phyloP scores from a whole-genome alignment of 2,113 vertebrate genomes.

The Polypterus senegalus region DNA sequence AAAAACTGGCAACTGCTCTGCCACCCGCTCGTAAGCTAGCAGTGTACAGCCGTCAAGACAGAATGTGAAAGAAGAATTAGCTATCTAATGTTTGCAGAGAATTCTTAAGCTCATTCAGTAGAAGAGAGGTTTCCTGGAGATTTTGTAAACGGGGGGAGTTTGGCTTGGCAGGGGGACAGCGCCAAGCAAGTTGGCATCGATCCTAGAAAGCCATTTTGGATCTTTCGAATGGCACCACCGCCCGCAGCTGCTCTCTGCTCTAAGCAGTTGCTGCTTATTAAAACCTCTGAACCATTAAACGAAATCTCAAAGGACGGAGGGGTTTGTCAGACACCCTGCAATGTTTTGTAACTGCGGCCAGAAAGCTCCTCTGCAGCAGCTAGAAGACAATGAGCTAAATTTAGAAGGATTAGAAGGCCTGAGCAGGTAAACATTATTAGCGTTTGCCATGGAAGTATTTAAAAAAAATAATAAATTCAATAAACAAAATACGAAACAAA shows the following conservation, averaged over 20 bases:
- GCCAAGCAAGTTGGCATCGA: slow-evolving; percentile 24
- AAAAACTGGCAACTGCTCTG: too few species aligned
- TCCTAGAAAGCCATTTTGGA: slow-evolving; percentile 37
- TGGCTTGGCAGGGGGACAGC: slow-evolving; percentile 14
- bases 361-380: slow-evolving; percentile 6
- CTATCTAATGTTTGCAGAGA: slow-evolving; percentile 30
- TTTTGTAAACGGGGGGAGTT: slow-evolving; percentile 27
- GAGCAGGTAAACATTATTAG: too few species aligned
- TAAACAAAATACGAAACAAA: too few species aligned
- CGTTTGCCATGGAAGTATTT: too few species aligned
- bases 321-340: slow-evolving; percentile 31
- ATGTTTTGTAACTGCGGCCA: slow-evolving; percentile 22
- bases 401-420: slow-evolving; percentile 17
- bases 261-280: slow-evolving; percentile 33
- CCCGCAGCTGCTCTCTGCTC: slow-evolving; percentile 34
- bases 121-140: slow-evolving; percentile 22
- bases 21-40: too few species aligned
- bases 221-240: slow-evolving; percentile 27
- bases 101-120: slow-evolving; percentile 26
- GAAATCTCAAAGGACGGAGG: slow-evolving; percentile 27
- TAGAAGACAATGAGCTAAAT: slow-evolving; percentile 22
- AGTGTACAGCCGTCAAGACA: not conserved
- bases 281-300: slow-evolving; percentile 34
- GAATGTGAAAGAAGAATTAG: slow-evolving; percentile 19
- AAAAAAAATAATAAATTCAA: too few species aligned